These are phyloP conservation scores for Poeciliopsis infans DNA, from an alignment of 2,797 vertebrate genomes.

Conservation along the genomic window DNA sequence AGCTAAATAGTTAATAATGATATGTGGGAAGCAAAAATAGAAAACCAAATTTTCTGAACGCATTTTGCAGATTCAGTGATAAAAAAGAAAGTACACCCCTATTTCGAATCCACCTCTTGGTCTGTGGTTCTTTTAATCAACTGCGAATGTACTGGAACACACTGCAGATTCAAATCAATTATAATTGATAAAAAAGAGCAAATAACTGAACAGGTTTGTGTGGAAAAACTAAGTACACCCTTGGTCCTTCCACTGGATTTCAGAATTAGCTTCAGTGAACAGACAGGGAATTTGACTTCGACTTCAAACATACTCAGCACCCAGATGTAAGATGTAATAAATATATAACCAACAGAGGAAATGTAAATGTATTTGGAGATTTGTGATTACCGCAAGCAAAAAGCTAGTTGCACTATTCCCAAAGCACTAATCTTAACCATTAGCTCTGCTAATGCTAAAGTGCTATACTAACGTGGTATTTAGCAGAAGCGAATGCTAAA, in stretches of 20 bases:
- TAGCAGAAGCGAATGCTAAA: background rate
- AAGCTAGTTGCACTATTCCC: too few relatives aligned
- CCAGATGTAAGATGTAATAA: background rate
- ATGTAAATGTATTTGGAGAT: too few relatives aligned
- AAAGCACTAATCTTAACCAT: background rate
- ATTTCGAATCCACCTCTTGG: background rate
- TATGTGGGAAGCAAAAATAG: background rate
- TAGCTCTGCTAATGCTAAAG: background rate
- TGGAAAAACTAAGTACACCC: background rate
- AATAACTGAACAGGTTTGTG: background rate
- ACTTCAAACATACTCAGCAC: background rate
- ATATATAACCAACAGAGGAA: too few relatives aligned
- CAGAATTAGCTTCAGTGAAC: background rate
- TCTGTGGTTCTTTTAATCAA: background rate
- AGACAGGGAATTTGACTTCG: background rate
- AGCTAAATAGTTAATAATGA: background rate
- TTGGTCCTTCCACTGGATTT: background rate
- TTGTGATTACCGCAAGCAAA: too few relatives aligned
- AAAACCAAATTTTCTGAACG: background rate
- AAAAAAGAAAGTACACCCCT: background rate
- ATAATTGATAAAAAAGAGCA: background rate
- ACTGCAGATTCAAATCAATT: background rate
- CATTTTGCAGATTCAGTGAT: background rate
- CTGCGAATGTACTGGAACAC: background rate
- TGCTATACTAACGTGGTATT: background rate